phyloP scores from a whole-genome alignment of 2,113 vertebrate species.

The Myrmophylax atrothorax region DNA sequence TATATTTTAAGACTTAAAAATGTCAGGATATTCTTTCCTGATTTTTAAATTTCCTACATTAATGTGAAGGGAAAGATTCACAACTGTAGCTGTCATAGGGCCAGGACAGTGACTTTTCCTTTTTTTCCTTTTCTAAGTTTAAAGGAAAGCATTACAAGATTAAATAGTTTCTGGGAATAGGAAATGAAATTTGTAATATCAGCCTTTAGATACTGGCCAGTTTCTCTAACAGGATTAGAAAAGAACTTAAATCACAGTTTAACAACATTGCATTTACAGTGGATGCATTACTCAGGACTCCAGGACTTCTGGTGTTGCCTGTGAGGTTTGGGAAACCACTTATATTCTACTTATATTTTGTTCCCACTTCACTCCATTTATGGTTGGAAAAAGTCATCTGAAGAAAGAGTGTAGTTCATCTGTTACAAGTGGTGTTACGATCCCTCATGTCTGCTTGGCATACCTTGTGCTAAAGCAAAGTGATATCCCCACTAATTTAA shows the following conservation, averaged over 20 bases:
- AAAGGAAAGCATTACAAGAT: background rate
- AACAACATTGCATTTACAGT: background rate
- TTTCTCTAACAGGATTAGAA: background rate
- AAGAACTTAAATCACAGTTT: background rate
- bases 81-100: background rate
- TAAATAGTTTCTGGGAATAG: background rate
- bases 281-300: background rate
- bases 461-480: background rate
- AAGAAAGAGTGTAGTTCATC: background rate
- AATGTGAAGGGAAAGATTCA: background rate
- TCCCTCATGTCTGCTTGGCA: background rate
- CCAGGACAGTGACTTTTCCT: background rate
- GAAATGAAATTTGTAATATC: background rate
- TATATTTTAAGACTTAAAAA: constrained; percentile 46
- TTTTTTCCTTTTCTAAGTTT: background rate
- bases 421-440: background rate
- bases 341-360: background rate
- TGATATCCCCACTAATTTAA: background rate
- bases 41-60: constrained; percentile 2
- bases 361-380: background rate
- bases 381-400: background rate
- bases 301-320: background rate
- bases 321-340: background rate
- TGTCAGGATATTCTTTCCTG: constrained; percentile 13
- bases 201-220: background rate